Conservation (phyloP, 1,140 invertebrate species). For the Pseudomyrmex cubaensis region DNA sequence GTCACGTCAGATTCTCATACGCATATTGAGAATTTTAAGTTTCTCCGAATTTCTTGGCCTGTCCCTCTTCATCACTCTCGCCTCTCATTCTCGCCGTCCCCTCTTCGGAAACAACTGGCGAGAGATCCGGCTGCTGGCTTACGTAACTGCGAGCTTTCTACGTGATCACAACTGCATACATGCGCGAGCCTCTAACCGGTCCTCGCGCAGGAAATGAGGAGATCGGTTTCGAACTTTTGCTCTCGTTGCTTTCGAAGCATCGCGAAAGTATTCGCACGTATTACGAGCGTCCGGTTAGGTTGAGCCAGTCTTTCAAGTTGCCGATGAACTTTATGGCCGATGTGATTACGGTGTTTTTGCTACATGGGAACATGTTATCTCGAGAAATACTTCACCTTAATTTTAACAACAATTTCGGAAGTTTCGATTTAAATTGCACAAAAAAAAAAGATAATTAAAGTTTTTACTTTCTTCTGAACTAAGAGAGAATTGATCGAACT, state of each 20-base stretch:
- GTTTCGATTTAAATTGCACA: neutral
- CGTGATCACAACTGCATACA: conserved; percentile 64
- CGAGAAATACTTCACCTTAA: neutral
- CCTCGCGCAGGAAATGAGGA: conserved; percentile 66
- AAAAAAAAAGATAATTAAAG: neutral
- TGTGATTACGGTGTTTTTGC: neutral
- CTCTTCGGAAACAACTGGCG: conserved; percentile 67
- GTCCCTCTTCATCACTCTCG: neutral
- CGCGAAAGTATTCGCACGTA: conserved; percentile 72
- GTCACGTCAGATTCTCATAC: neutral
- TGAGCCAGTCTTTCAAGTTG: conserved; percentile 60
- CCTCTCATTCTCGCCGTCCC: conserved; percentile 9
- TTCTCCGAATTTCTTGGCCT: conserved; percentile 61
- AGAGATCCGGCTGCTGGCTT: conserved; percentile 73
- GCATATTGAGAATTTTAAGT: conserved; percentile 24
- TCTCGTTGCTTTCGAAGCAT: conserved; percentile 75
- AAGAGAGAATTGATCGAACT: neutral
- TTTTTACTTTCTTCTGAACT: no score
- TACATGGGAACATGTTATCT: neutral
- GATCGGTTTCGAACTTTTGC: conserved; percentile 44
- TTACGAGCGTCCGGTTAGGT: conserved; percentile 18
- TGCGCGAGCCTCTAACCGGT: conserved; percentile 73
- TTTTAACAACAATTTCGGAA: neutral
- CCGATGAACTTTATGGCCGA: neutral
- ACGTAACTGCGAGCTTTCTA: conserved; percentile 80